Conservation (phyloP, 2,888 invertebrate genomes). For the Aphodius granarius region DNA sequence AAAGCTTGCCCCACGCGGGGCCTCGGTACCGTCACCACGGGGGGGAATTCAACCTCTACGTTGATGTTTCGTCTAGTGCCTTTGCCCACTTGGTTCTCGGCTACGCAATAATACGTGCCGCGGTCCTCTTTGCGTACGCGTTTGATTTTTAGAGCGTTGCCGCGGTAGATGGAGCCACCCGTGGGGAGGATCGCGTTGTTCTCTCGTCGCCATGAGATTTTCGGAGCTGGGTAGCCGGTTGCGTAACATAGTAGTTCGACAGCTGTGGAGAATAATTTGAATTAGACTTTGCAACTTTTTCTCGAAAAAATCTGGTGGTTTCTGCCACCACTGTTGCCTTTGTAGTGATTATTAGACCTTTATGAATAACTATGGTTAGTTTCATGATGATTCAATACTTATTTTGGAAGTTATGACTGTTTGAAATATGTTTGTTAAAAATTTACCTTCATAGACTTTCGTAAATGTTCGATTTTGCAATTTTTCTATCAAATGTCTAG, state of each 20-base stretch:
- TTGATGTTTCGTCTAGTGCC: slow-evolving; percentile 83
- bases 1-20: slow-evolving; percentile 85
- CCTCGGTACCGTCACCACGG: slow-evolving; percentile 81
- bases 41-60: slow-evolving; percentile 87
- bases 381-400: too few relatives aligned
- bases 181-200: slow-evolving; percentile 92
- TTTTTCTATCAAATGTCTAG: too few relatives aligned
- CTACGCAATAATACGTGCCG: slow-evolving; percentile 92
- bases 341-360: too few relatives aligned
- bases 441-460: too few relatives aligned
- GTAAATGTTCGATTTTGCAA: too few relatives aligned
- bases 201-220: slow-evolving; percentile 88
- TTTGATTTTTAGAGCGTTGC: slow-evolving; percentile 77
- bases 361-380: too few relatives aligned
- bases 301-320: too few relatives aligned
- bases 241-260: slow-evolving; percentile 88
- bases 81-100: slow-evolving; percentile 85
- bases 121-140: slow-evolving; percentile 84
- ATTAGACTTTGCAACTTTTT: slow-evolving; percentile 25
- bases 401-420: too few relatives aligned
- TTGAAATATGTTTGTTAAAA: too few relatives aligned
- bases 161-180: slow-evolving; percentile 83
- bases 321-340: too few relatives aligned
- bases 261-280: slow-evolving; percentile 45
- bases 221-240: slow-evolving; percentile 81